Base-by-base conservation (phyloP, 2,797 vertebrate species). In the Danio jaintianensis region DNA sequence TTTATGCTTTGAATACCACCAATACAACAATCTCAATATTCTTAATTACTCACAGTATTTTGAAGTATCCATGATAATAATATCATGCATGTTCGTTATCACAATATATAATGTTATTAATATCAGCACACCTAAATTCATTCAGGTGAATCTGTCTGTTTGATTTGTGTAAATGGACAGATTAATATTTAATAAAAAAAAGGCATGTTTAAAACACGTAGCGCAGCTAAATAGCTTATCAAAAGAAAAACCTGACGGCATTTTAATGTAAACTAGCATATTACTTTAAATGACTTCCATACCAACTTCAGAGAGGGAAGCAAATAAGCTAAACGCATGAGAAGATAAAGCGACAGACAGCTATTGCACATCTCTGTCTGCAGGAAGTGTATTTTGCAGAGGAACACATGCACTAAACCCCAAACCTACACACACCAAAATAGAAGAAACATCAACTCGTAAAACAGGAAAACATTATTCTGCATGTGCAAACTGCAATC, bases 381-480 rank as follows among this genome's bases (percentile, higher is more conserved):
- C 91, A 88, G 91, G 90, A 91, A 90, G 89, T 85, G 85, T 73
- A 29, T 18, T 77, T 53, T 69, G 68, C 67, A 78, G 59, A 43
- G 61, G 74, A 75, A 74, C 64, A 48, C 36, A 29, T 4, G 58
- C 58, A 70, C 67, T 72, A 29, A 84, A 82, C 74, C 72, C 67
- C 75, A 63, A 66, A 53, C 29, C 48, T 71, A 47, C n/a, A 83
- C 72, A 78, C 70, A 53, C 53, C n/a, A 48, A 76, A 79, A 69
- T 1, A 79, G 22, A 7, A 68, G 85, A 84, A 86, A 80, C 75
- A 6, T 56, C 13, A 56, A 7, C 61, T 88, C 88, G 79, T 89
- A 87, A 83, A 89, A 92, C 92, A 94, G 92, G 91, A 94, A 94
- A 88, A 58, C 29, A 86, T 87, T 13, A 13, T 64, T 55, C 48